phyloP scores from a whole-genome alignment of 2,797 vertebrate genomes.

The Phyllotis vaccarum region DNA sequence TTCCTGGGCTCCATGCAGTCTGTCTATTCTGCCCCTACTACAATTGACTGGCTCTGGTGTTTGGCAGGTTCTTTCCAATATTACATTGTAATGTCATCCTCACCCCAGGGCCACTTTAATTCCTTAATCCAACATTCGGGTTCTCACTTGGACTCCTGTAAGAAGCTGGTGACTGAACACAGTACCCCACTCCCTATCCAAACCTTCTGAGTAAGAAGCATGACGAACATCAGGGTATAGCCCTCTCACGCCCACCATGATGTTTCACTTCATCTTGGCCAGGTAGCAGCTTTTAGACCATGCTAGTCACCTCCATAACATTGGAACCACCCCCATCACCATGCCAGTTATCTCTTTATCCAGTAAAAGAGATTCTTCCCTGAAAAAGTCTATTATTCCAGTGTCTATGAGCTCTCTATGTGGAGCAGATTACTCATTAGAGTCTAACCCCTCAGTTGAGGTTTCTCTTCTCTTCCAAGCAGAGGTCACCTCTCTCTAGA shows the following conservation, averaged over 20 bases:
- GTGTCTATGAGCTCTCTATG: not conserved
- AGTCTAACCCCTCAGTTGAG: not conserved
- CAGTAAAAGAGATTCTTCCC: not conserved
- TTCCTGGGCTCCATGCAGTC: too few relatives aligned
- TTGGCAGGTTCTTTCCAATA: not conserved
- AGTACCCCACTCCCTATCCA: accelerated
- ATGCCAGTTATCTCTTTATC: not conserved
- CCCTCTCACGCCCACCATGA: too few relatives aligned
- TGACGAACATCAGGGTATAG: accelerated
- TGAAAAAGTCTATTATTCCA: not conserved
- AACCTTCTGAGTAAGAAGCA: not conserved
- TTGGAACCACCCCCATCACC: not conserved
- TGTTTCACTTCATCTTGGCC: not conserved
- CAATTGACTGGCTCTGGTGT: not conserved
- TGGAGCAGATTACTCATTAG: too few relatives aligned
- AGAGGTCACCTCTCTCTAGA: not conserved
- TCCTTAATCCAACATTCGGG: not conserved
- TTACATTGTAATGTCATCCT: too few relatives aligned
- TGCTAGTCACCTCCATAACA: not conserved
- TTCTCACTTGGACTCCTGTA: not conserved
- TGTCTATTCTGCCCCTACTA: not conserved
- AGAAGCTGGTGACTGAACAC: too few relatives aligned
- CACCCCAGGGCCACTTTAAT: accelerated
- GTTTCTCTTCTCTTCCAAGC: not conserved
- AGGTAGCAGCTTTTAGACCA: not conserved